Conservation (phyloP, 2,888 invertebrate species). For the Drosophila nr. medialis region DNA sequence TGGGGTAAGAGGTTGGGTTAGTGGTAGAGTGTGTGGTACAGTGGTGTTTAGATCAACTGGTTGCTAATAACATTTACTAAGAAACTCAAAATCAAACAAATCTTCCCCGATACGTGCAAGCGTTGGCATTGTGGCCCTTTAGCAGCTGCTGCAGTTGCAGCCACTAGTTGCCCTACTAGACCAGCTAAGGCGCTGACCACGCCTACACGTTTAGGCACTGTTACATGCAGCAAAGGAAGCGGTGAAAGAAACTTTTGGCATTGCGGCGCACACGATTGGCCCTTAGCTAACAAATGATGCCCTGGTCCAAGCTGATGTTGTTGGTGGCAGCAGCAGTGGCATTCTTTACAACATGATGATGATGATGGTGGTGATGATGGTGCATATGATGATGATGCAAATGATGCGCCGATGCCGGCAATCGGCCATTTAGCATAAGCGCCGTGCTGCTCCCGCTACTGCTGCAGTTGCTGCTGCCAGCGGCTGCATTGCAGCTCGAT, state of each 20-base stretch:
- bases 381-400: constrained; percentile 73
- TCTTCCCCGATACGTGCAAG: constrained; percentile 44
- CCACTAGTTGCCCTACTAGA: constrained; percentile 20
- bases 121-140: constrained; percentile 8
- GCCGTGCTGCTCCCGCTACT: constrained; percentile 42
- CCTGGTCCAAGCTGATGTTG: constrained; percentile 84
- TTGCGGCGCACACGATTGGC: constrained; percentile 84
- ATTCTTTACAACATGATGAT: constrained; percentile 77
- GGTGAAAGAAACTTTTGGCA: constrained; percentile 85
- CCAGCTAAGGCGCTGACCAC: constrained; percentile 51
- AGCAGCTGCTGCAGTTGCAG: constrained; percentile 2
- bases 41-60: constrained; percentile 37
- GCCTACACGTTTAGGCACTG: constrained; percentile 66
- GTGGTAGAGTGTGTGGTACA: constrained; percentile 8
- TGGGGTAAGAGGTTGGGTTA: constrained; percentile 19
- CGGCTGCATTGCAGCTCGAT: constrained; percentile 30
- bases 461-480: constrained; percentile 19
- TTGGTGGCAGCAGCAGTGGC: constrained; percentile 81
- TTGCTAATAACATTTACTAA: constrained; percentile 59
- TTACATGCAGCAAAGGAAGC: constrained; percentile 84
- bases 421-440: constrained; percentile 45
- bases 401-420: constrained; percentile 58
- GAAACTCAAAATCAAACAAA: constrained; percentile 51
- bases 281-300: constrained; percentile 85
- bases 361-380: constrained; percentile 74